Percentiles rank a stretch among this genome's conserved stretches.
Conservation (phyloP, 2,888 invertebrate genomes). For the Liopterus haemorrhoidalis region DNA sequence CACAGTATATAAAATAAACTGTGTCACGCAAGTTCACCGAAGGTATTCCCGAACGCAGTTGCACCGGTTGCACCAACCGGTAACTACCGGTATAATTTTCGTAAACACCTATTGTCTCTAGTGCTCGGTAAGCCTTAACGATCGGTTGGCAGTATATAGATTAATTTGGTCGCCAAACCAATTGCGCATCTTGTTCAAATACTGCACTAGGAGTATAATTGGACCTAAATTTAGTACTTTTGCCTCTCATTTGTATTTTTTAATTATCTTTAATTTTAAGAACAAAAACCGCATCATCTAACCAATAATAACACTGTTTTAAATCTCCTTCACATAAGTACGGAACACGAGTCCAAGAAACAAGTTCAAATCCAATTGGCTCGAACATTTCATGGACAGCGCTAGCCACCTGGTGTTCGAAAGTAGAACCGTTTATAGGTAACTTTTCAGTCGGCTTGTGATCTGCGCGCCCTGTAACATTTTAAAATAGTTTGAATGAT, state of each 20-base stretch:
- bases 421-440: conserved; percentile 59
- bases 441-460: conserved; percentile 66
- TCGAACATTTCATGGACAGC: conserved; percentile 58
- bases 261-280: conserved; percentile 49
- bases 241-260: background rate
- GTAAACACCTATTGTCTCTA: no score
- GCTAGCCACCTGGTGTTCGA: conserved; percentile 75
- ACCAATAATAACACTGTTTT: conserved; percentile 83
- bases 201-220: no score
- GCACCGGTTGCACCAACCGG: no score
- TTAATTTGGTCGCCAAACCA: no score
- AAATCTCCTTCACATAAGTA: conserved; percentile 97
- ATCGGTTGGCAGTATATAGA: no score
- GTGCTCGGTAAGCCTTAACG: no score
- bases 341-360: conserved; percentile 84
- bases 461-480: conserved; percentile 55
- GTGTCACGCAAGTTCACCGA: no score
- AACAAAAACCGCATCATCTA: conserved; percentile 86
- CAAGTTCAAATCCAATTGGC: conserved; percentile 67
- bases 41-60: no score
- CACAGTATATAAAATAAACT: no score
- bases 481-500: conserved; percentile 4
- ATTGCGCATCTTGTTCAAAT: no score
- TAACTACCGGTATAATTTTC: no score
- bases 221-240: no score